These are phyloP conservation scores for Peromyscus aztecus DNA, from an alignment of 2,797 vertebrate species.

Conservation along the genomic window DNA sequence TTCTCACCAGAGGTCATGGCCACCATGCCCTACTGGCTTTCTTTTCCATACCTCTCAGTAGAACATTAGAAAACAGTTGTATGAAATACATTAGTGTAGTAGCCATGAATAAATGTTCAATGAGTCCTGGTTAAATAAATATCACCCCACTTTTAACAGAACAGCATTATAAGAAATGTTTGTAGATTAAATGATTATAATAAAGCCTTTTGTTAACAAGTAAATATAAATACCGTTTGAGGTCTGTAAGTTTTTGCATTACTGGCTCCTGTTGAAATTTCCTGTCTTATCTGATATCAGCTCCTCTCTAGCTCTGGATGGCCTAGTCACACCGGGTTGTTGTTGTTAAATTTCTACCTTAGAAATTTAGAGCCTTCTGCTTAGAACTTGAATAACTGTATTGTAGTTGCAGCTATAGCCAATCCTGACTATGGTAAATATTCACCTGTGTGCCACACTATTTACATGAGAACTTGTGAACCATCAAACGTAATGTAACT, in stretches of 20 bases:
- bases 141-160: neutral
- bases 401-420: neutral
- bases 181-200: neutral
- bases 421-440: neutral
- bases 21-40: neutral
- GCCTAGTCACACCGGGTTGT: neutral
- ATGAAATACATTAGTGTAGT: neutral
- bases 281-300: neutral
- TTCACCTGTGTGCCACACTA: neutral
- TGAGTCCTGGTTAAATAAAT: neutral
- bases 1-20: neutral
- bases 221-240: neutral
- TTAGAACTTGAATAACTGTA: neutral
- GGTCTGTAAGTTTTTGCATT: neutral
- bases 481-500: neutral
- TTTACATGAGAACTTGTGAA: neutral
- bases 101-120: neutral
- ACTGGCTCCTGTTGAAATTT: neutral
- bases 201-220: neutral
- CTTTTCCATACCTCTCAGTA: neutral
- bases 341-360: neutral
- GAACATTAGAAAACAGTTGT: slow-evolving; percentile 1
- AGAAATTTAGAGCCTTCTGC: neutral
- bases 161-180: neutral
- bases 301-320: neutral